Base-by-base conservation (phyloP, 1,140 invertebrate genomes). In the Apis cerana region DNA sequence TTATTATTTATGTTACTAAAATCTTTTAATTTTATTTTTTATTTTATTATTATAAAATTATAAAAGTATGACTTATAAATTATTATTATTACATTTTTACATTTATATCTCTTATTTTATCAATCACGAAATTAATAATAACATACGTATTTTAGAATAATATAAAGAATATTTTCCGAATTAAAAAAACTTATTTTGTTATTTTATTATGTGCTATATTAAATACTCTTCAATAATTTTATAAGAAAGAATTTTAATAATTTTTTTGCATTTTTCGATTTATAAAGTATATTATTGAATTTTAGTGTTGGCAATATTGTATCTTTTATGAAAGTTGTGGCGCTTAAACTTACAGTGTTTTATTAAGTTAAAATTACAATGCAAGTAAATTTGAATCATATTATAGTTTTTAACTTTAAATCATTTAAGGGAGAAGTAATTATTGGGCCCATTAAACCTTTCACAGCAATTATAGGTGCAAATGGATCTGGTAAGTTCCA, bases 381-480 rank as follows among this genome's bases (percentile, higher is more conserved):
- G 69, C n/a, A 33, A 9, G 69, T 56, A 11, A 23, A 96, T 86
- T 94, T 99, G 76, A 96, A 97, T 91, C 97, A 96, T 91, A 98
- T 99, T 80, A 98, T 99, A 94, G 96, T 99, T 88, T 98, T 99
- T 90, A 99, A 99, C 93, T 99, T 99, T 94, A 99, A 99, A 94
- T 99, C 98, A 7, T 99, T 99, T 91, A 96, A 13, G 27, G 61
- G 61, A 15, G 10, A 62, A 62, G 61, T 62, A 27, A 27, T 15
- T 62, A 27, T 62, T 62, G 61, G 61, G 12, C 61, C 61, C 4
- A 15, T 62, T 62, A 62, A 62, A 13, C 61, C 61, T 27, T 62
- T 62, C 23, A 62, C 61, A 62, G 61, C n/a, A 27, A 62, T 62
- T 27, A 62, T 62, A 23, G 61, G 61, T 27, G n/a, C 61, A 23